Evolutionary conservation across 2,113 vertebrate species (phyloP), one percentile per base, ranked within the genome.

Genomic region (Ascaphus truei): DNA sequence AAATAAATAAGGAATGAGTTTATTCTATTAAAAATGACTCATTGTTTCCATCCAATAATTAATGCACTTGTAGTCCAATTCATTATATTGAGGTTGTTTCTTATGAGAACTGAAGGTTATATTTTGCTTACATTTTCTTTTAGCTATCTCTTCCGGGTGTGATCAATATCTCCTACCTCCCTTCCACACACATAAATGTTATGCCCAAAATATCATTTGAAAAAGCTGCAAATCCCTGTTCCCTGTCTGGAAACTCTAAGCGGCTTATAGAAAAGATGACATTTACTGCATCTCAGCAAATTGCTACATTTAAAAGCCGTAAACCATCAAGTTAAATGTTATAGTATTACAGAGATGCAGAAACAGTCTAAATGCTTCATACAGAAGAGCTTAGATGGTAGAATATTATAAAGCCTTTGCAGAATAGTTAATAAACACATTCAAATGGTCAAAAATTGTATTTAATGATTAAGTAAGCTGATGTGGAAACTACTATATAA

Each of bases 231-330:
- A 69, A 51, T 61, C 57, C 53, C 41, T 55, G 25, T 66, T 66
- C 33, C 29, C 52, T 48, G 39, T 33, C 53, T 71, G 18, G 47
- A 71, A 71, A 52, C 45, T 30, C 33, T 71, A 71, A 71, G 67
- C 67, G 37, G 67, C 56, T 71, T 71, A 71, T 61, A 61, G 57
- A 39, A 71, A 71, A 61, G 60, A 61, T 71, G 67, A 71, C 67
- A 71, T 69, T 69, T 69, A 51, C 31, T 59, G 66, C 56, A 60
- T 51, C 56, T 51, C 53, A 51, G 43, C 34, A 25, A 60, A 69
- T 60, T 60, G 56, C 56, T 60, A 29, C 37, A 69, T 59, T 69
- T 69, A 69, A 60, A 69, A 69, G 56, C 56, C 41, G 25, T 51
- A 69, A 69, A 60, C 66, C 56, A 60, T 69, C 43, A 60, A 51